Evolutionary conservation across 1,140 invertebrate species (phyloP), one percentile per base, ranked within the genome.

Genomic region (Drosophila sulfurigaster): DNA sequence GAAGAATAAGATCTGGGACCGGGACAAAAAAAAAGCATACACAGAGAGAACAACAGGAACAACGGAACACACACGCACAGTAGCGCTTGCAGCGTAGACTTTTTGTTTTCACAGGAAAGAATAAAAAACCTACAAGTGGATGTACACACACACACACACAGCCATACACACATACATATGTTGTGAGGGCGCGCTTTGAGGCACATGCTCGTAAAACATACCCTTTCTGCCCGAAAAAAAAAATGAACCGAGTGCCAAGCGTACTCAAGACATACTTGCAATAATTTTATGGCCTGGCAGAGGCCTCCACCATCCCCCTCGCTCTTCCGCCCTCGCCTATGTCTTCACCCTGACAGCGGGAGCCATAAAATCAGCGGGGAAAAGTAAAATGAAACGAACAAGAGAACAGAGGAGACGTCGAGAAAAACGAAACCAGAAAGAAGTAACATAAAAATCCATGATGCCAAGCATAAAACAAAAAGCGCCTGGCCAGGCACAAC

Each of bases 191-290:
- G 46, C 46, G 78, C 82, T 86, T 64, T 73, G 75, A 86, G 76
- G 82, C 82, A 77, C 76, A 87, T 65, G 66, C 79, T 87, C 82
- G 83, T 87, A 87, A 87, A 87, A 87, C 62, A 83, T 88, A 87
- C 85, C 85, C 85, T 78, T 83, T 70, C 80, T 58, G 35, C 49
- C 48, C 66, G 45, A 62, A 62, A 69, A 62, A 81, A 81, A 81
- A 82, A 68, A 76, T 70, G 77, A 78, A 80, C 82, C 79, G 80
- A 88, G 83, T 89, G 85, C 77, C 80, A 75, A 72, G 85, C 83
- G 82, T 88, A 80, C 83, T 89, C 85, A 87, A 87, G 83, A 88
- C 83, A 87, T 87, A 87, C 83, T 88, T 87, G 83, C 83, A 87
- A 87, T 87, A 87, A 89, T 83, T 87, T 87, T 87, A 87, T 87